Evolutionary conservation across 92 coral and sea anemone genomes (phyloP), one percentile per base, ranked within the genome.

Genomic region (Porites divaricata): DNA sequence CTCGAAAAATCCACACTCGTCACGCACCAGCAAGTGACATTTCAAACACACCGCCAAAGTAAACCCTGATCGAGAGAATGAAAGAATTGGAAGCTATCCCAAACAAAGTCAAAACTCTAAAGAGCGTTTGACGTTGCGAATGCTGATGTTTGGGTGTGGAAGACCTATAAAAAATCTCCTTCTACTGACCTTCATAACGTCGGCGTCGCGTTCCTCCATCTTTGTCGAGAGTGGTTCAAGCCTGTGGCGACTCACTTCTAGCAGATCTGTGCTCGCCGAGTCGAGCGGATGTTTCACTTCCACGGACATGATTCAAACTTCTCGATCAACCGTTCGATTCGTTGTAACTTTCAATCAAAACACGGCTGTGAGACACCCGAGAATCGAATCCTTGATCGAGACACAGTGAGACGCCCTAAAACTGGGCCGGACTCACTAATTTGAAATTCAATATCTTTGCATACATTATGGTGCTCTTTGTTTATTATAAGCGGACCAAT

Each of bases 161-260:
- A 63, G 79, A 82, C 73, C 86, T 19, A 16, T 49, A 51, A 61
- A 64, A 79, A 25, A 24, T n/a, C 53, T 10, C 10, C 21, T 25
- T 16, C 63, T 19, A 81, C 98, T 78, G 56, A 92, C 98, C 98
- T 93, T 88, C 93, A 94, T 84, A 9, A 92, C 95, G 73, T 87
- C 98, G 9, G 95, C 95, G 81, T 94, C 98, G 41, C 98, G 98
- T 58, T 94, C 98, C 71, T 94, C 98, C 93, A 94, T 91, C 90
- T 89, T 94, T 74, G 95, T 91, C 67, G 98, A 93, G 65, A 94
- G 83, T 77, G 96, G 96, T 91, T 94, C 95, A 75, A 94, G 80
- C 52, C 98, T 88, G 67, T 94, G 98, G 63, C 98, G 91, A 78
- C 98, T 94, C 63, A 94, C 98, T 86, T 94, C 98, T 20, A 94